These are phyloP conservation scores for Larimichthys crocea DNA, from an alignment of 2,113 vertebrate genomes.

Conservation along the genomic window DNA sequence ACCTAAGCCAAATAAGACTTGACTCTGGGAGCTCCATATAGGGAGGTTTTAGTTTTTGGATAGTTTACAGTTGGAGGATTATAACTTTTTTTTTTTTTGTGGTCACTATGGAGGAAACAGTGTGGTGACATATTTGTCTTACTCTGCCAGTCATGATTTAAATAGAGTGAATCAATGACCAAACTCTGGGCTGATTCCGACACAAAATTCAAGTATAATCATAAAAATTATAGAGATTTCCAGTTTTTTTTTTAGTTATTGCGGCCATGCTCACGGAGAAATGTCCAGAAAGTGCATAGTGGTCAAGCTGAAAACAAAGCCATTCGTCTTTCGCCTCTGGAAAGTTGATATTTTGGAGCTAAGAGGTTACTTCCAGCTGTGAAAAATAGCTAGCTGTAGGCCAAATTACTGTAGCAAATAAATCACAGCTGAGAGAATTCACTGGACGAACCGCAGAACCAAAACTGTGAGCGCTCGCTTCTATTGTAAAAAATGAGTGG, in stretches of 20 bases:
- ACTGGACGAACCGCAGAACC: not conserved
- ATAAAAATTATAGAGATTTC: not conserved
- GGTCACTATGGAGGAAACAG: not conserved
- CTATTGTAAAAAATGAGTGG: constrained; percentile 21
- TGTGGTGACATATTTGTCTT: not conserved
- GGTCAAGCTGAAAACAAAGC: constrained; percentile 25
- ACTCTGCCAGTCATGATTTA: not conserved
- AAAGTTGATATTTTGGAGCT: not conserved
- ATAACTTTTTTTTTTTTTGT: not conserved
- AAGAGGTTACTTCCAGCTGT: constrained; percentile 1
- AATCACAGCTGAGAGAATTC: constrained; percentile 25
- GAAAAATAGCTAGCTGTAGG: constrained; percentile 8
- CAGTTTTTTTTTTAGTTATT: not conserved
- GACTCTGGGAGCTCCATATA: constrained; percentile 19
- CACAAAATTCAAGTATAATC: not conserved
- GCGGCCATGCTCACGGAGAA: not conserved
- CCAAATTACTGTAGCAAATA: constrained; percentile 26
- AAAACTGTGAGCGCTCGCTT: constrained; percentile 16
- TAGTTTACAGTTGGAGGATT: constrained; percentile 1
- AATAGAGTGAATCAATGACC: not conserved
- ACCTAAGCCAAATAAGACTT: constrained; percentile 31
- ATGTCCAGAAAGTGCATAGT: not conserved
- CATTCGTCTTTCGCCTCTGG: not conserved
- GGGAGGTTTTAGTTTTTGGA: constrained; percentile 19
- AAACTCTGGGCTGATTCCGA: not conserved